Conservation (phyloP, 2,888 invertebrate species). For the Cryptophagus acutangulus region DNA sequence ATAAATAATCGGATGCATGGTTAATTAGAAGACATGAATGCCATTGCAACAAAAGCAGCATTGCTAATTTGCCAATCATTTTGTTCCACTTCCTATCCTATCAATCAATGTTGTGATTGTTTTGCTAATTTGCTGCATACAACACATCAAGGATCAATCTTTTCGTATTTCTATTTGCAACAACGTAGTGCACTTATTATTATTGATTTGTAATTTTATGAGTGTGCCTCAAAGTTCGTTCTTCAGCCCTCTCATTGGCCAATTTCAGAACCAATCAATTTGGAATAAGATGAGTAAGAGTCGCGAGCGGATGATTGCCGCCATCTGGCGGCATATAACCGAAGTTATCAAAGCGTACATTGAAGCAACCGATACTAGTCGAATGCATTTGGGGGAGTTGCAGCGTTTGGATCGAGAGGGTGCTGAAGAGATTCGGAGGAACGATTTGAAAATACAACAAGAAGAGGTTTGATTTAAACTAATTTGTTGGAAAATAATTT, state of each 20-base stretch:
- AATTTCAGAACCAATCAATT: slow-evolving; percentile 34
- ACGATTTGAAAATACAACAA: not conserved
- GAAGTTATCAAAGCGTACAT: slow-evolving; percentile 35
- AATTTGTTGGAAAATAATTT: not conserved
- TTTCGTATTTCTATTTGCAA: too few species aligned
- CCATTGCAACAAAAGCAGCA: slow-evolving; percentile 19
- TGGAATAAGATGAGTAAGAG: slow-evolving; percentile 31
- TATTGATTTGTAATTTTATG: too few species aligned
- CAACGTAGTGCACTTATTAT: too few species aligned
- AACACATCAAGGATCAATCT: too few species aligned
- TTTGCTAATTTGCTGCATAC: too few species aligned
- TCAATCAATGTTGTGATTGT: too few species aligned
- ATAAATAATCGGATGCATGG: slow-evolving; percentile 35
- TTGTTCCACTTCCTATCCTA: too few species aligned
- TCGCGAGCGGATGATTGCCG: slow-evolving; percentile 30
- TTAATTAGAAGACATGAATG: slow-evolving; percentile 28
- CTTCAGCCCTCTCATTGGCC: too few species aligned
- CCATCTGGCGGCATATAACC: slow-evolving; percentile 41
- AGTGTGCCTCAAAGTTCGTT: too few species aligned
- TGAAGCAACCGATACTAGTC: slow-evolving; percentile 36
- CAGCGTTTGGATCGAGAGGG: slow-evolving; percentile 40
- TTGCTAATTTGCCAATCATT: slow-evolving; percentile 32
- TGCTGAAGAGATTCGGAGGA: slow-evolving; percentile 32
- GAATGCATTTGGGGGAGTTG: slow-evolving; percentile 43
- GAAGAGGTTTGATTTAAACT: not conserved